Evolutionary conservation across 2,113 vertebrate genomes (phyloP).

Genomic region (Gallinago jamesoni): DNA sequence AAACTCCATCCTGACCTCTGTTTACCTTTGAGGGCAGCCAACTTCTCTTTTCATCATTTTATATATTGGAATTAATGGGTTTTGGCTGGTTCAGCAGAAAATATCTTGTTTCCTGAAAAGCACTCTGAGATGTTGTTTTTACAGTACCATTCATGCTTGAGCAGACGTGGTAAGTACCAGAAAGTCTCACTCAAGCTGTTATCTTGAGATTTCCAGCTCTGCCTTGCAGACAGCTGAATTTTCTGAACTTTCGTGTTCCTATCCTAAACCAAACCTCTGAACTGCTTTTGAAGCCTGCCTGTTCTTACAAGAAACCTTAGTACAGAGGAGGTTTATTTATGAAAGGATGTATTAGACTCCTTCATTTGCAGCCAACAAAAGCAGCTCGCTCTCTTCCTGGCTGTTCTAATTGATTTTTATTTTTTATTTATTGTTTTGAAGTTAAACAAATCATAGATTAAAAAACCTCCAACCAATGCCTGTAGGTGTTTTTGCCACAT

Average conservation of each 20-base stretch:
- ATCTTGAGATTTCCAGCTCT: not conserved
- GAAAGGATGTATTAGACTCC: conserved; percentile 27
- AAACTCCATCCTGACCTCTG: not conserved
- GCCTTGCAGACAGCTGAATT: not conserved
- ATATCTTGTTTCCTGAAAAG: conserved; percentile 34
- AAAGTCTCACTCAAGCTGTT: not conserved
- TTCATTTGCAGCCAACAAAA: conserved; percentile 60
- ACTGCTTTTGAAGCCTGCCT: conserved; percentile 4
- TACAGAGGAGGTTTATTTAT: conserved; percentile 41
- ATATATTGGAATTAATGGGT: not conserved
- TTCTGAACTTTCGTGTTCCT: not conserved
- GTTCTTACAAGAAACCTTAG: conserved; percentile 30
- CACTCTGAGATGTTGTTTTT: not conserved
- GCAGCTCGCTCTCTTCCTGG: not conserved
- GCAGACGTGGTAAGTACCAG: not conserved
- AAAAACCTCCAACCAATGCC: not conserved
- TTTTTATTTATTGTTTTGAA: conserved; percentile 65
- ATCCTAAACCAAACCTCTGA: not conserved
- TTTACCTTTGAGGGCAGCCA: conserved; percentile 22
- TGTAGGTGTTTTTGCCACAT: conserved; percentile 20
- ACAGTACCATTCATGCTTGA: not conserved
- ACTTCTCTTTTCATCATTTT: not conserved
- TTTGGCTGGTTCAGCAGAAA: conserved; percentile 46
- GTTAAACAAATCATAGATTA: conserved; percentile 48
- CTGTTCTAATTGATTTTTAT: conserved; percentile 51